Evolutionary conservation across 2,888 invertebrate species (phyloP).

Genomic region (Drosophila emarginata): DNA sequence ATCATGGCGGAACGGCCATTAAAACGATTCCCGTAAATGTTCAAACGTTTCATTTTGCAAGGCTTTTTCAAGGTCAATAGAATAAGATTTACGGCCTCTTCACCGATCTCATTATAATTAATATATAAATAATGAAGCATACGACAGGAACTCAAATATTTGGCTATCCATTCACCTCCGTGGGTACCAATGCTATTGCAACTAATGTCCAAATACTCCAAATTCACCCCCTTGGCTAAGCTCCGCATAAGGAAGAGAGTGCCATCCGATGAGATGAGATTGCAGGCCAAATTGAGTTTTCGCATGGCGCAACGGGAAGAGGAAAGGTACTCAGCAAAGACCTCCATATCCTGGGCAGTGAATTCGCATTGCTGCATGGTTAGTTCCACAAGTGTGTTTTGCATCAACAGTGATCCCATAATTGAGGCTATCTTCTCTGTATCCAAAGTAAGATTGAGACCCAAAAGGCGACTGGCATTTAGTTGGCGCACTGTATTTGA

Average conservation of each 20-base stretch:
- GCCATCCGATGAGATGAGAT: conserved; percentile 76
- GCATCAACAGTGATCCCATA: conserved; percentile 74
- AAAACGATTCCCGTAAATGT: conserved; percentile 75
- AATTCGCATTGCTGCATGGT: conserved; percentile 77
- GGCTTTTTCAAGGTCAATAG: conserved; percentile 76
- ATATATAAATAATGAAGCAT: conserved; percentile 70
- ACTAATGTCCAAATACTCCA: conserved; percentile 73
- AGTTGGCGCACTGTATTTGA: conserved; percentile 63
- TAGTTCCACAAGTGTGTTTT: conserved; percentile 71
- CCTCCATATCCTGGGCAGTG: conserved; percentile 74
- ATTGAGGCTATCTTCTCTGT: conserved; percentile 68
- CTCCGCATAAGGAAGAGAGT: conserved; percentile 67
- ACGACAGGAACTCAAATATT: conserved; percentile 63
- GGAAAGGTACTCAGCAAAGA: conserved; percentile 73
- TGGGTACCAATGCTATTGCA: conserved; percentile 72
- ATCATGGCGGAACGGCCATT: conserved; percentile 61
- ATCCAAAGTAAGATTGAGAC: conserved; percentile 62
- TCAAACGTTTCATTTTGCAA: conserved; percentile 58
- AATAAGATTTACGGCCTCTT: conserved; percentile 64
- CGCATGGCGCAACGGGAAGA: conserved; percentile 42
- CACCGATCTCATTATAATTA: conserved; percentile 71
- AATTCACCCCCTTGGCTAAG: conserved; percentile 46
- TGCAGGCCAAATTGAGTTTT: conserved; percentile 69
- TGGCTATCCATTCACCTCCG: conserved; percentile 79
- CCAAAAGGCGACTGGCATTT: conserved; percentile 68